Percentiles rank a stretch among this genome's conserved stretches.
Conservation (phyloP, 2,113 vertebrate species). For the Oreochromis tanganicae region DNA sequence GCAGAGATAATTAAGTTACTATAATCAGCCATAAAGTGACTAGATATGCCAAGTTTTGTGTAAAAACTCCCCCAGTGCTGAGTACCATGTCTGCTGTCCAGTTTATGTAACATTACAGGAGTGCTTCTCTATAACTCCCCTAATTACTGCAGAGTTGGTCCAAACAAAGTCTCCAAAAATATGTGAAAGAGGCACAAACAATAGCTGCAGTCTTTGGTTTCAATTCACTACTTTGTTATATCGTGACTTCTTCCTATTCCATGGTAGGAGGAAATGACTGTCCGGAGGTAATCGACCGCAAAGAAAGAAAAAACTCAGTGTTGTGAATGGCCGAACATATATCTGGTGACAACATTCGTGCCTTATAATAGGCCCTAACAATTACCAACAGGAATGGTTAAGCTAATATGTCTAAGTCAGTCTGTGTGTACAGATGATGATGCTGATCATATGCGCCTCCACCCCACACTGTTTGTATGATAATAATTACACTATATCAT, state of each 20-base stretch:
- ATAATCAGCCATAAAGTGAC: neutral
- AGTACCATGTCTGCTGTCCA: neutral
- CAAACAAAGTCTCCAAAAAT: neutral
- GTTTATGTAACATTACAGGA: neutral
- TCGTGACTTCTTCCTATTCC: neutral
- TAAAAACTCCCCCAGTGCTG: neutral
- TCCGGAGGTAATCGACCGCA: neutral
- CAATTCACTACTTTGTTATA: neutral
- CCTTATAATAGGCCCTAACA: neutral
- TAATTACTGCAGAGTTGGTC: neutral
- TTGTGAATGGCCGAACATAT: neutral
- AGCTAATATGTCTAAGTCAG: neutral
- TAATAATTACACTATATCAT: neutral
- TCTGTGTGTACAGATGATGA: neutral
- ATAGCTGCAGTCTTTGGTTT: neutral
- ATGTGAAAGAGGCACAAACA: neutral
- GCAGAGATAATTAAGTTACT: neutral
- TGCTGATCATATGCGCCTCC: neutral
- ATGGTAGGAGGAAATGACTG: neutral
- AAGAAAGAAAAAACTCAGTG: neutral
- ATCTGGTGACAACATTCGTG: neutral
- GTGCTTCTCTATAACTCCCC: rapidly evolving
- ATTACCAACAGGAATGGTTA: neutral
- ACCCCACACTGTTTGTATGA: neutral
- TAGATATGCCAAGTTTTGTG: neutral